Base-by-base conservation (phyloP, 2,113 vertebrate species). In the Paraplagusia blochii region DNA sequence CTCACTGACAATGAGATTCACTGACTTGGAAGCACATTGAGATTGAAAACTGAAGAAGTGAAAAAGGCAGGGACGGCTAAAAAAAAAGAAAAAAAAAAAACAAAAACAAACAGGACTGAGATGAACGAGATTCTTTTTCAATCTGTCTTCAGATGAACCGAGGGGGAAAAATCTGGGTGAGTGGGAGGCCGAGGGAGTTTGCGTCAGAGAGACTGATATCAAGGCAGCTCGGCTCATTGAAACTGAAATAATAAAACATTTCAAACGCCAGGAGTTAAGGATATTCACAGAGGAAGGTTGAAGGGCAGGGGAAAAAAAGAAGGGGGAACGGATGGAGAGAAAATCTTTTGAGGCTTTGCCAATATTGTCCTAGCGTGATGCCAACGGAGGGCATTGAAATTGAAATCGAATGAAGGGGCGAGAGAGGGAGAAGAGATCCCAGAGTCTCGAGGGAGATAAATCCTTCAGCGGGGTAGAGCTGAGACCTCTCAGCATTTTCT, bases 321-420 rank as follows among this genome's bases (percentile, higher is more conserved):
- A 45, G 9, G 54, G 43, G 17, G 34, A 51, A 15, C 2, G 52
- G 59, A 12, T 11, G 39, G 49, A 45, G 53, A 39, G 44, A 34
- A 44, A 48, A 13, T 51, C 58, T 52, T 84, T 75, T 82, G 75
- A 71, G 74, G 60, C 57, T 50, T 33, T 45, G 56, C 58, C 76
- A 74, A 72, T 85, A 76, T 76, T 67, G 58, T 74, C 76, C 43
- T 40, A 62, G 57, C 63, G 53, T 44, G 42, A 63, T 74, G 58
- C 50, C 79, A 59, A 51, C 66, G 53, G 69, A 69, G 56, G 57
- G 29, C 65, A 73, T 68, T 79, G 72, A 68, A 76, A 72, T 68
- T 69, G 63, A 86, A 75, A 85, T 54, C 63, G 72, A 76, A 72
- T 68, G 61, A 50, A 43, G 49, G 51, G 39, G 57, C 55, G 65